Evolutionary conservation across 2,888 invertebrate genomes (phyloP).

Genomic region (Cecidostiba fungosa): DNA sequence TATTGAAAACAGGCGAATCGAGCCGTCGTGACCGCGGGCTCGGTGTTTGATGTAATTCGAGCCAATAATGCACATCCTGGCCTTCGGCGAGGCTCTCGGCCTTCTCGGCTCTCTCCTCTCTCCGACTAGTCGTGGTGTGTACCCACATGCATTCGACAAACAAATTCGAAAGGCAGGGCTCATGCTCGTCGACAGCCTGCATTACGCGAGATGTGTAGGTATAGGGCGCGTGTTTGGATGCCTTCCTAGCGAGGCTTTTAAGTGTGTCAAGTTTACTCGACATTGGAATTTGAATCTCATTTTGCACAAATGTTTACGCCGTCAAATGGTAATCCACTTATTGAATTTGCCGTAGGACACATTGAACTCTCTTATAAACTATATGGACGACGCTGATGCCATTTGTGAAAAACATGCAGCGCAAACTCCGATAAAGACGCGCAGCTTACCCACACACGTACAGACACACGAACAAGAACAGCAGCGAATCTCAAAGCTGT

Average conservation of each 20-base stretch:
- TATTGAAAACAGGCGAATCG: conserved; percentile 49
- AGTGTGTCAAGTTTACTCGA: conserved; percentile 4
- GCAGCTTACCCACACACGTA: neutral
- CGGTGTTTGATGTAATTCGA: conserved; percentile 79
- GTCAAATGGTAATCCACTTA: neutral
- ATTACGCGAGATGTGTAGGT: conserved; percentile 2
- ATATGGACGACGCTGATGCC: neutral
- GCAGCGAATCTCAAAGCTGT: conserved; percentile 14
- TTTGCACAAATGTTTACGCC: neutral
- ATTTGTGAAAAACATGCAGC: neutral
- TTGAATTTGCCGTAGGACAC: neutral
- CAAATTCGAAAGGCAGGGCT: conserved; percentile 66
- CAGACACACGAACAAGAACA: neutral
- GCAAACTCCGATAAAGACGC: neutral
- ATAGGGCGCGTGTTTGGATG: neutral
- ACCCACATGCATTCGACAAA: conserved; percentile 65
- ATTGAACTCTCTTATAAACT: neutral
- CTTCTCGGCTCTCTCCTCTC: neutral
- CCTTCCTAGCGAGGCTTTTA: neutral
- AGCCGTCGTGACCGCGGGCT: conserved; percentile 30
- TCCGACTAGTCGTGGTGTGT: neutral
- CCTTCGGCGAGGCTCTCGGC: conserved; percentile 72
- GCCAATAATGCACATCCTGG: conserved; percentile 79
- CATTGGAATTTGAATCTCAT: neutral
- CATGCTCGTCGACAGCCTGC: neutral